Evolutionary conservation across 2,888 invertebrate species (phyloP), one percentile per base, ranked within the genome.

Genomic region (Sabellastarte sp.): DNA sequence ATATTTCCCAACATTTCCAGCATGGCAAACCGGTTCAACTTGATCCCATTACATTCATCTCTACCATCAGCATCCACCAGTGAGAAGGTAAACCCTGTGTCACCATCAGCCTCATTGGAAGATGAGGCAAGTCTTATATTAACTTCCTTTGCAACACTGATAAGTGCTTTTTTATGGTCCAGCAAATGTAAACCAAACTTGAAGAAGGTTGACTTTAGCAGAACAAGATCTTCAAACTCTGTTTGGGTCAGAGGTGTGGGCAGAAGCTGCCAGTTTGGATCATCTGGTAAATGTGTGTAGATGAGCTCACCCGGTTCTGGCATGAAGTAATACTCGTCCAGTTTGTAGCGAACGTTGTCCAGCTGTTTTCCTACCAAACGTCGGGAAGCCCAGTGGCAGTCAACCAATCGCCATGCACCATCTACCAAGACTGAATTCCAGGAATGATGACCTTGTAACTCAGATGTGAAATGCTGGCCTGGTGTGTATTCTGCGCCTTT

Each of bases 351-450:
- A n/a, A n/a, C n/a, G n/a, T n/a, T n/a, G n/a, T n/a, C 72, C 3
- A 76, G 72, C 70, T 80, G 78, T 65, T 81, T 81, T 31, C 82
- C 81, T 26, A 82, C 78, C 65, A 81, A 76, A 50, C 82, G 72
- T 15, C 82, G 71, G 5, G 81, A 80, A 3, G 81, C 82, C 82
- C 82, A 82, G 67, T 82, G 82, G 50, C 79, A 79, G 67, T 82
- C 82, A 20, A 82, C 76, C 51, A 82, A 71, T 57, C 80, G 79
- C 81, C 81, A 82, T n/a, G n/a, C n/a, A n/a, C n/a, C n/a, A n/a
- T n/a, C n/a, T n/a, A n/a, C n/a, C n/a, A n/a, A n/a, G n/a, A 82
- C 80, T 29, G 82, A 79, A 57, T 80, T 82, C 82, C 82, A 82
- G 1, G 80, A 79, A 69, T 82, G 82, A 68, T 79, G 79, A 67